phyloP scores from a whole-genome alignment of 2,797 vertebrate genomes.

The Merluccius polli region DNA sequence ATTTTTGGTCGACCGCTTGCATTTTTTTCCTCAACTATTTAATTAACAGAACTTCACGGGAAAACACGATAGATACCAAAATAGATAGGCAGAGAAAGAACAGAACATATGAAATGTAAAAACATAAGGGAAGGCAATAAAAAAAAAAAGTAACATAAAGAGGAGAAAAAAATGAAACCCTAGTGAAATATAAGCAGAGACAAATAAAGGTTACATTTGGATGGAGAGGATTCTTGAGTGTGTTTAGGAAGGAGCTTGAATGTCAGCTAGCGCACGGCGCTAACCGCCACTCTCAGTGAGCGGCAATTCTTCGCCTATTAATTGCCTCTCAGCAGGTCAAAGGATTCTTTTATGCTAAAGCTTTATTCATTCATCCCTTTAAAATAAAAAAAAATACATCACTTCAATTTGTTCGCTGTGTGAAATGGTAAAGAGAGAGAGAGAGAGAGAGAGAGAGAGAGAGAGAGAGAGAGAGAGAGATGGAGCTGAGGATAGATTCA shows the following conservation, averaged over 20 bases:
- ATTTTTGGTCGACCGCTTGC: too few species aligned
- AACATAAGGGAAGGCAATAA: not conserved
- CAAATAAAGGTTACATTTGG: not conserved
- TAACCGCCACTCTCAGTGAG: slow-evolving; percentile 45
- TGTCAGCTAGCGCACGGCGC: slow-evolving; percentile 58
- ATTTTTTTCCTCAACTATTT: too few species aligned
- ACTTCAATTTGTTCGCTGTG: slow-evolving; percentile 29
- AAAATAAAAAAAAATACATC: slow-evolving; percentile 43
- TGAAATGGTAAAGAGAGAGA: too few species aligned
- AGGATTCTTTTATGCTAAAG: slow-evolving; percentile 60
- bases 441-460: slow-evolving; percentile 1
- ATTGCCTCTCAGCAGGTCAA: slow-evolving; percentile 70
- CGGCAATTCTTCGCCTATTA: slow-evolving; percentile 44
- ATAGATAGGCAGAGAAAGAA: not conserved
- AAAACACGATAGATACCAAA: not conserved
- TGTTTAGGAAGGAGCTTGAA: slow-evolving; percentile 59
- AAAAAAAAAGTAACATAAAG: not conserved
- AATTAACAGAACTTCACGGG: not conserved
- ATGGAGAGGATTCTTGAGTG: slow-evolving; percentile 31
- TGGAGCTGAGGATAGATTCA: too few species aligned
- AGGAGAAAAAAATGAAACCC: slow-evolving; percentile 31
- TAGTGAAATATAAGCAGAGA: not conserved
- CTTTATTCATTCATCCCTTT: slow-evolving; percentile 52
- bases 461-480: too few species aligned
- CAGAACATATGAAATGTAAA: not conserved